Conservation (phyloP, 1,140 invertebrate species). For the Stegodyphus dumicola region DNA sequence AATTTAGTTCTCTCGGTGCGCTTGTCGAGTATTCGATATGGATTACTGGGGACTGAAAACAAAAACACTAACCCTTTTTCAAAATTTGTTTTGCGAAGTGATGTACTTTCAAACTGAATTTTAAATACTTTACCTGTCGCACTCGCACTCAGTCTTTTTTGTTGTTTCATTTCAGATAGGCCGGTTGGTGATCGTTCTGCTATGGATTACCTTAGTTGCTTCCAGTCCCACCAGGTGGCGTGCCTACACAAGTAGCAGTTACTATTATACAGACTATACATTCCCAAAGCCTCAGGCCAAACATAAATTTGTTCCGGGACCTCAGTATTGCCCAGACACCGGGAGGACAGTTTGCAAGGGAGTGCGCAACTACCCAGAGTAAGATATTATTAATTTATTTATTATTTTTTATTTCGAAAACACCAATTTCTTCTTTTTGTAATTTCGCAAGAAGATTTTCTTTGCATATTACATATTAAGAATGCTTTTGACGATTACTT, state of each 20-base stretch:
- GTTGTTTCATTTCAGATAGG: constrained; percentile 3
- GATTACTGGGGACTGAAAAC: too few relatives aligned
- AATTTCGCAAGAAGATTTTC: too few relatives aligned
- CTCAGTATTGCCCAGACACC: constrained; percentile 64
- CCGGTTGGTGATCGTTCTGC: not conserved
- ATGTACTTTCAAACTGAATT: too few relatives aligned
- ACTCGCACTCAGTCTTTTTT: not conserved
- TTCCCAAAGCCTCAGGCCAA: constrained; percentile 53
- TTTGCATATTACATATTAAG: too few relatives aligned
- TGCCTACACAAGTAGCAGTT: constrained; percentile 60
- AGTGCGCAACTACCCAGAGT: constrained; percentile 62
- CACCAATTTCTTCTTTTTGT: too few relatives aligned
- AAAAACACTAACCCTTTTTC: too few relatives aligned
- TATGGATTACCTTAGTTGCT: constrained; percentile 12
- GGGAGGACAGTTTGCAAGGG: constrained; percentile 64
- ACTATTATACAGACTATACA: constrained; percentile 62
- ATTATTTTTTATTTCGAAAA: too few relatives aligned
- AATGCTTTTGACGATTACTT: too few relatives aligned
- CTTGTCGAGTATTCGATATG: too few relatives aligned
- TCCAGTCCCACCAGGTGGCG: constrained; percentile 42
- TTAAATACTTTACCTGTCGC: too few relatives aligned
- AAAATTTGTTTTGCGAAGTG: too few relatives aligned
- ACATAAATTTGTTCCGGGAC: constrained; percentile 60
- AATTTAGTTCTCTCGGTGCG: too few relatives aligned
- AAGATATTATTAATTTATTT: constrained; percentile 3